Evolutionary conservation across 2,888 invertebrate genomes (phyloP), one percentile per base, ranked within the genome.

Genomic region (Bibio marci): DNA sequence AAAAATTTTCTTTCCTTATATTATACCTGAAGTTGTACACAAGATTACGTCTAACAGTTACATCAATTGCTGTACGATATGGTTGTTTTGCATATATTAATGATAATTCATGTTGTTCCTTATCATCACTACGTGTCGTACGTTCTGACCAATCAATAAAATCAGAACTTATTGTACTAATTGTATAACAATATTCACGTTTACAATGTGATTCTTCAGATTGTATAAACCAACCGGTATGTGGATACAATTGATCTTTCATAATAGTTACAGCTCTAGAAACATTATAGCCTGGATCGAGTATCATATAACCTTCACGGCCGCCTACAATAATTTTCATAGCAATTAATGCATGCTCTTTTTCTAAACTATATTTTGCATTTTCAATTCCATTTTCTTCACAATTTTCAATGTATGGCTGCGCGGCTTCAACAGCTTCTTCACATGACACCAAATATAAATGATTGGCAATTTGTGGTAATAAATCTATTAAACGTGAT

Each of bases 211-310:
- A 63, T 53, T 83, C 83, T 52, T 81, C 77, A 1, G 79, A 77
- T 54, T 87, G 86, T 11, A 74, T 76, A 58, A 87, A 88, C 81
- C 85, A 83, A 70, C 83, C 82, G 43, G 90, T 88, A 52, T 91
- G 86, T 12, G 90, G 91, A 62, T 82, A 86, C 35, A 70, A 66
- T 44, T 76, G 70, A 58, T 91, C 90, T 28, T 71, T 68, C 90
- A 90, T 91, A 38, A 88, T 78, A 17, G 87, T 85, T 44, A 90
- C 73, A 41, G 82, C 79, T 44, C 86, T 69, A 31, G 82, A 79
- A 43, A 90, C 80, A 59, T 91, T 90, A 62, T 91, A 91, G 14
- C 90, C 90, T 1, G 90, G 87, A 66, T 91, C 91, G 30, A 88
- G 73, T 17, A 91, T 70, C 63, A 90, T 63, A 37, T 82, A 66